Conservation (phyloP, 2,113 vertebrate genomes). For the Eolophus roseicapilla region DNA sequence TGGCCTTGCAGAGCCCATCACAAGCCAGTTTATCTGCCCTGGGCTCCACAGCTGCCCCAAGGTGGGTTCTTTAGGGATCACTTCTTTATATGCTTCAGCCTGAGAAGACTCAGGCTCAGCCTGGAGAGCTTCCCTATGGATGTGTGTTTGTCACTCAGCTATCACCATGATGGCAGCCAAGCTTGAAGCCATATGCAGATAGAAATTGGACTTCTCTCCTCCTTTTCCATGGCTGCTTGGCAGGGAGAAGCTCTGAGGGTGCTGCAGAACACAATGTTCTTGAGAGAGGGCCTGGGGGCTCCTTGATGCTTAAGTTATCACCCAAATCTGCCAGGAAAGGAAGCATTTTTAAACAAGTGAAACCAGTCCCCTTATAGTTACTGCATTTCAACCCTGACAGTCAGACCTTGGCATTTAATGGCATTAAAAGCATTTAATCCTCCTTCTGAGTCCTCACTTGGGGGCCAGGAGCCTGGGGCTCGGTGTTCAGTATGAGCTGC, state of each 20-base stretch:
- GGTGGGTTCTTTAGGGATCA: accelerated
- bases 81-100: background rate
- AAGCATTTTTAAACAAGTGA: background rate
- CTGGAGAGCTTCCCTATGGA: background rate
- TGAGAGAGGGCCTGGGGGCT: background rate
- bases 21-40: accelerated
- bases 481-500: background rate
- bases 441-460: background rate
- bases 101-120: background rate
- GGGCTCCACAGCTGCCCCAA: accelerated
- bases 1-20: background rate
- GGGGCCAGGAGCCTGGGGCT: background rate
- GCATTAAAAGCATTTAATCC: background rate
- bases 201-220: background rate
- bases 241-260: background rate
- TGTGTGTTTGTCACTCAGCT: background rate
- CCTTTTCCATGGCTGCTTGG: background rate
- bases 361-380: background rate
- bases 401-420: background rate
- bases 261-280: background rate
- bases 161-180: accelerated
- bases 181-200: accelerated
- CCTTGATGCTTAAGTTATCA: background rate
- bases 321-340: background rate
- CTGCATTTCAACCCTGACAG: background rate